Evolutionary conservation across 2,113 vertebrate genomes (phyloP).

Genomic region (Meles meles): DNA sequence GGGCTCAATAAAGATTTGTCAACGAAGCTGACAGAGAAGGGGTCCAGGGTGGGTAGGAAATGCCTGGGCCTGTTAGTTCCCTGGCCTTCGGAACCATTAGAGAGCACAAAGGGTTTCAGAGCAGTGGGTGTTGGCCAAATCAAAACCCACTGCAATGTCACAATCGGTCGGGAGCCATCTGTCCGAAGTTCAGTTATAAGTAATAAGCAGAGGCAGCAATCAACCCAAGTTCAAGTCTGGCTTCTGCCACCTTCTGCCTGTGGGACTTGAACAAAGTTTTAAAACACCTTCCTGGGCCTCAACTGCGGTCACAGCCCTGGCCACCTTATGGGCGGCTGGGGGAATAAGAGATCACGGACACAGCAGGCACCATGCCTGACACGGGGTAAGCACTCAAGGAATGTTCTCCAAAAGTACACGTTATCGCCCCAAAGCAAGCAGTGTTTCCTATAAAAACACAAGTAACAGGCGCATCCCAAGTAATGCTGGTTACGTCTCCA

Average conservation of each 20-base stretch:
- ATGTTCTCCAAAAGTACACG: neutral
- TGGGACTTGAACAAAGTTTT: neutral
- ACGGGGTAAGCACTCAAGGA: neutral
- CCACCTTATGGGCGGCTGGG: neutral
- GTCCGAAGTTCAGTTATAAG: conserved; percentile 40
- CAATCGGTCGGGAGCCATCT: neutral
- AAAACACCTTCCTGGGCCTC: neutral
- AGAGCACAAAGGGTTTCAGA: neutral
- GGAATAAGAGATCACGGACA: neutral
- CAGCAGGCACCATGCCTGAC: neutral
- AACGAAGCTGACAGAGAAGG: neutral
- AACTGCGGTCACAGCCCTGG: neutral
- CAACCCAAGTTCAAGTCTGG: neutral
- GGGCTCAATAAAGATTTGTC: neutral
- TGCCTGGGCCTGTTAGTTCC: neutral
- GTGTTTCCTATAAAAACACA: neutral
- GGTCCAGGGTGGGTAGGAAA: neutral
- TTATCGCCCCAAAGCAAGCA: neutral
- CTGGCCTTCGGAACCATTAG: neutral
- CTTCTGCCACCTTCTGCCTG: neutral
- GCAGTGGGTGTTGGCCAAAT: neutral
- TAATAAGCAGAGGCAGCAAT: neutral
- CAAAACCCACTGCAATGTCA: conserved; percentile 21
- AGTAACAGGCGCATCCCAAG: neutral
- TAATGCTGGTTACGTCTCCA: neutral